Evolutionary conservation across 2,113 vertebrate genomes (phyloP), one percentile per base, ranked within the genome.

Genomic region (Sinocyclocheilus anshuiensis): DNA sequence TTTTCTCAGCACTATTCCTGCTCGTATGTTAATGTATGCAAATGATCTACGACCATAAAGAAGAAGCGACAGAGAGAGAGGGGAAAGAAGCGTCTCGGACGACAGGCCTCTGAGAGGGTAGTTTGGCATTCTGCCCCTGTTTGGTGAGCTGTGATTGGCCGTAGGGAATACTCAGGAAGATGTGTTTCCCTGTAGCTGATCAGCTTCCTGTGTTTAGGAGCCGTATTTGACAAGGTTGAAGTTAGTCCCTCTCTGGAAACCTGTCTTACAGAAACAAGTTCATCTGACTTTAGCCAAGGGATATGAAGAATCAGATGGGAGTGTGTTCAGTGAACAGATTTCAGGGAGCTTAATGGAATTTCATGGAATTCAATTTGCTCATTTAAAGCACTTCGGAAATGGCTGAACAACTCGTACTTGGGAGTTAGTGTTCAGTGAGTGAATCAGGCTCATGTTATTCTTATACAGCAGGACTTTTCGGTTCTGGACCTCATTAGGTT

Each of bases 71-170:
- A 24, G n/a, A 77, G 24, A 55, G 53, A 18, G 45, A 33, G 50
- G 50, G 53, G 53, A 20, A 53, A 55, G 24, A 53, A 77, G 15
- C 4, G 33, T n/a, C 20, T 10, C 4, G 0, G 57, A 79, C 20
- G 26, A 53, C 45, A 53, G 53, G 29, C 36, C 4, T 11, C 29
- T 77, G 36, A 10, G 67, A 67, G 48, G 61, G 26, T 81, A 63
- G 69, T 87, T 85, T 82, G 83, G 39, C 86, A 82, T 89, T 67
- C 82, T 26, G 85, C 82, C 87, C 85, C 85, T 89, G 88, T 77
- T 87, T 74, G 71, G 57, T 67, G 61, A 81, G 57, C 74, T 71
- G 45, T 77, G 83, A 71, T 82, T 61, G 85, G 77, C 85, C 85
- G 6, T 29, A 36, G 77, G 65, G 85, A 81, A 12, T 65, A 81